phyloP scores from a whole-genome alignment of 2,797 vertebrate species.

The Anomalospiza imberbis region DNA sequence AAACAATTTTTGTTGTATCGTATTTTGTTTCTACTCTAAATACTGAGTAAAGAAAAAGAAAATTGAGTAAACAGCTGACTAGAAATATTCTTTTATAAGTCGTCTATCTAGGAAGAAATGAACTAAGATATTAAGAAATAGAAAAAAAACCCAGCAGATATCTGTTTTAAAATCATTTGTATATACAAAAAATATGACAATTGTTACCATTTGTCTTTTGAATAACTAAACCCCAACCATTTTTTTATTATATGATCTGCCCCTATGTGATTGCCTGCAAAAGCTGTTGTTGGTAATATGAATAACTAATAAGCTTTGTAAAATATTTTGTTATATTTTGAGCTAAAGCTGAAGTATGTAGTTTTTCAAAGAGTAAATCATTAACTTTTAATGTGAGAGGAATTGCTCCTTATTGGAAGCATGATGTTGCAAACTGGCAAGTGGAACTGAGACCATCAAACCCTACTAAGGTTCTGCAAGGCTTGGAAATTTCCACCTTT shows the following conservation, averaged over 20 bases:
- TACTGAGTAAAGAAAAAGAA: background rate
- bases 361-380: background rate
- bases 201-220: background rate
- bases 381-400: background rate
- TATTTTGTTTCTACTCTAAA: background rate
- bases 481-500: background rate
- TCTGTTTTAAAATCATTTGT: background rate
- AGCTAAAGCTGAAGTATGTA: background rate
- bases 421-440: background rate
- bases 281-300: background rate
- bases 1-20: background rate
- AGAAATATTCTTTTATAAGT: background rate
- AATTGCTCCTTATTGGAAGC: background rate
- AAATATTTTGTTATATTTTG: background rate
- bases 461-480: background rate
- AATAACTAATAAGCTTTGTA: background rate
- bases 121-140: background rate
- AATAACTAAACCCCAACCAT: background rate
- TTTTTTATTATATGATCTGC: background rate
- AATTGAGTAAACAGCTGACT: background rate
- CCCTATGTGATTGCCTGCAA: background rate
- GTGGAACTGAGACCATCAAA: background rate
- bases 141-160: background rate
- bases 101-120: background rate
- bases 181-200: background rate